A percentile compares a stretch with the other conserved stretches of the same genome.
phyloP scores from a whole-genome alignment of 2,888 invertebrate species.

The Dryomyza anilis region DNA sequence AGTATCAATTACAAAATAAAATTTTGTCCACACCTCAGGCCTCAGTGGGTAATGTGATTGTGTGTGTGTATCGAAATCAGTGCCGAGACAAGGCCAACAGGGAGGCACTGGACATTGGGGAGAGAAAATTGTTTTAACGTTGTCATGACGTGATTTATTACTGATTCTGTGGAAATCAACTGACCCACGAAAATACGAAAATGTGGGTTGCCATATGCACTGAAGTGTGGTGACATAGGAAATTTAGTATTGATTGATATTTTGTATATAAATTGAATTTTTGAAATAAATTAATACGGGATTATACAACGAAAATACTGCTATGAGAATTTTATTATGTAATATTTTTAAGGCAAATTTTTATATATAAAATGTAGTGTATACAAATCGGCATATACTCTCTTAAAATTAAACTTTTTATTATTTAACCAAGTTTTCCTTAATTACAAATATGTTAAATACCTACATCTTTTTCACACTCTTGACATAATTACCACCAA shows the following conservation, averaged over 20 bases:
- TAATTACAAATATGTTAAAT: neutral
- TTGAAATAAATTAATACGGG: too few relatives aligned
- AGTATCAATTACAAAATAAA: constrained; percentile 62
- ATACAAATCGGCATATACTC: too few relatives aligned
- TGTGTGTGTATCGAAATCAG: constrained; percentile 36
- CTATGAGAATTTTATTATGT: too few relatives aligned
- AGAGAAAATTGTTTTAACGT: constrained; percentile 50
- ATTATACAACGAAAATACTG: too few relatives aligned
- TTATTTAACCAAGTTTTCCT: too few relatives aligned
- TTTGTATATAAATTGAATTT: too few relatives aligned
- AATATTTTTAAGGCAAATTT: too few relatives aligned
- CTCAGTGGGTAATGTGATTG: constrained; percentile 20
- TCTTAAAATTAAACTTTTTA: too few relatives aligned
- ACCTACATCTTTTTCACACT: neutral
- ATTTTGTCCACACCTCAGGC: constrained; percentile 40
- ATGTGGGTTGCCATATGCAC: neutral
- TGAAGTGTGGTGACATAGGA: too few relatives aligned
- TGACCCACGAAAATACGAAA: neutral
- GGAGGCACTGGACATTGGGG: too few relatives aligned
- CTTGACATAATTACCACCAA: neutral
- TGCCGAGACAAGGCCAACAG: constrained; percentile 42
- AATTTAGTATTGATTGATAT: too few relatives aligned
- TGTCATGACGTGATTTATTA: constrained; percentile 50
- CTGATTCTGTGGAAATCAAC: constrained; percentile 21
- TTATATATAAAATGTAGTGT: too few relatives aligned